Conservation (phyloP, 2,888 invertebrate species). For the Copidosoma aretas region DNA sequence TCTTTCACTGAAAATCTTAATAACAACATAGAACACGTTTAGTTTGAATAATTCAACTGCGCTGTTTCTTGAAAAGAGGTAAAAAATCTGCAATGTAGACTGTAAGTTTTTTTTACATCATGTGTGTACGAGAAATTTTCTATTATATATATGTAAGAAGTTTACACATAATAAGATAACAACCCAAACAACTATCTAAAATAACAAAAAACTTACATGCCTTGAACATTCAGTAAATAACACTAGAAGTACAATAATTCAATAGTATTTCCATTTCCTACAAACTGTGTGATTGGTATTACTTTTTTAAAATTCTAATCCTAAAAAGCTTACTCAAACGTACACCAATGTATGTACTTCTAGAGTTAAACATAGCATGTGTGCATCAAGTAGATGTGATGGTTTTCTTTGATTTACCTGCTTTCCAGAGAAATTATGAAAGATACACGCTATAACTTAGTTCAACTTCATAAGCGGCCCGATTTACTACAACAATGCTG, state of each 20-base stretch:
- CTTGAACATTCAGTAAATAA: constrained; percentile 14
- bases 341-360: constrained; percentile 11
- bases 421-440: constrained; percentile 51
- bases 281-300: constrained; percentile 2
- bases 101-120: no score
- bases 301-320: constrained; percentile 6
- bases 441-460: constrained; percentile 61
- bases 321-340: neutral
- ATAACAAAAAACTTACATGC: neutral
- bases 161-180: neutral
- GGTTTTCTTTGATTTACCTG: constrained; percentile 34
- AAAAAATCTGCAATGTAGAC: no score
- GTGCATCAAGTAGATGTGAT: constrained; percentile 35
- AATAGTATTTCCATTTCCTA: neutral
- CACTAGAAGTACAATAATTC: constrained; percentile 16
- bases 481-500: constrained; percentile 77
- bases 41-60: no score
- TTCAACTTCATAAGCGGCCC: constrained; percentile 76
- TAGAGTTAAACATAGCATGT: constrained; percentile 13
- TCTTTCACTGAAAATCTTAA: no score
- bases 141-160: neutral
- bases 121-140: no score
- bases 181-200: neutral
- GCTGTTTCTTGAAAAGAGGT: no score
- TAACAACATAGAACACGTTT: no score